Conservation (phyloP, 2,888 invertebrate species). For the Diadromus collaris region DNA sequence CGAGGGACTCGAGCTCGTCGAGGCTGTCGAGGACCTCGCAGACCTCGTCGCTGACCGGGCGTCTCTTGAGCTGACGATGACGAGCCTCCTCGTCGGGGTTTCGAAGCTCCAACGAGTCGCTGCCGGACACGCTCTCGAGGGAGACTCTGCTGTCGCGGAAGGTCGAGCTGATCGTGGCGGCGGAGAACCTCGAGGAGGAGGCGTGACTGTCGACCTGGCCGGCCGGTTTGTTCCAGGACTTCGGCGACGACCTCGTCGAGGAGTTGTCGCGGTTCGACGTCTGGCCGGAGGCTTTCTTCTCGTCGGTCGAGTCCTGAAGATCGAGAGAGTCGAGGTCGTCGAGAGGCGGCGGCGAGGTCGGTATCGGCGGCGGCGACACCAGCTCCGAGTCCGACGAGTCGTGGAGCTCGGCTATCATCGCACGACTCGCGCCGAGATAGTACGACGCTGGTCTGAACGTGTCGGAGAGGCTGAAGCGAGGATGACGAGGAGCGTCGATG, state of each 20-base stretch:
- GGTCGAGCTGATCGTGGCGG: constrained; percentile 71
- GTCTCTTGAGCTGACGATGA: constrained; percentile 85
- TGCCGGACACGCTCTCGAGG: constrained; percentile 76
- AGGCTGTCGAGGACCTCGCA: constrained; percentile 81
- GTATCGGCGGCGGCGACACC: constrained; percentile 89
- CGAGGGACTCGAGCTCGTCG: constrained; percentile 85
- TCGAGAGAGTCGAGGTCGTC: constrained; percentile 86
- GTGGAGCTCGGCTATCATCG: constrained; percentile 84
- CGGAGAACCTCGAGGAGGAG: constrained; percentile 73
- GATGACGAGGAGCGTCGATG: constrained; percentile 85
- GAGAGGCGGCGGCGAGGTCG: constrained; percentile 87
- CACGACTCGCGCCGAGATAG: constrained; percentile 87
- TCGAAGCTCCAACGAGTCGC: constrained; percentile 83
- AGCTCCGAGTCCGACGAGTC: constrained; percentile 92
- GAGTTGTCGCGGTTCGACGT: constrained; percentile 74
- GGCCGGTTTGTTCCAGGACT: constrained; percentile 72
- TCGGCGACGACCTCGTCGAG: constrained; percentile 68
- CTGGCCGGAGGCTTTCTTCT: constrained; percentile 76
- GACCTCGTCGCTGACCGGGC: constrained; percentile 88
- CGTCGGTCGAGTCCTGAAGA: constrained; percentile 73
- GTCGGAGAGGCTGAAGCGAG: constrained; percentile 92
- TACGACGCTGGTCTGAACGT: constrained; percentile 94
- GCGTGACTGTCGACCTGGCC: constrained; percentile 70
- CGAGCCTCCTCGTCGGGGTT: constrained; percentile 81
- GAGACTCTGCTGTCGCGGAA: constrained; percentile 74